These are phyloP conservation scores for Trichonephila inaurata DNA, from an alignment of 1,140 invertebrate species.

Conservation along the genomic window DNA sequence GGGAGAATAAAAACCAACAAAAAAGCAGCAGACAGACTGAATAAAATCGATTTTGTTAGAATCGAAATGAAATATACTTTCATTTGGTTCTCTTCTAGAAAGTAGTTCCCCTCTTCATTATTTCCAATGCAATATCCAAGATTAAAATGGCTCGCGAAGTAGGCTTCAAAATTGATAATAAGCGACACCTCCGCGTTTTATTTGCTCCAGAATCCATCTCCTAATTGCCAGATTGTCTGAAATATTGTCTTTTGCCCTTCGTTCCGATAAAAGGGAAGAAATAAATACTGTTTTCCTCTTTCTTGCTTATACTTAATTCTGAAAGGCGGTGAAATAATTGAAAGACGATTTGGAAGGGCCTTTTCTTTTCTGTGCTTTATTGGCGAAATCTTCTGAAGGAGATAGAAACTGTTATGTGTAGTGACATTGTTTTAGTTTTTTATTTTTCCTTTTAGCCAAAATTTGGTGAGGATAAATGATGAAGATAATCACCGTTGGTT, in stretches of 20 bases:
- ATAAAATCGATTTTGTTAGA: not conserved
- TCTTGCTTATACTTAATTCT: not conserved
- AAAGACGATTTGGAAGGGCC: not conserved
- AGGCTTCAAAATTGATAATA: not conserved
- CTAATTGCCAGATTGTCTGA: not conserved
- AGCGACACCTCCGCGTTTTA: not conserved
- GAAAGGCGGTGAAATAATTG: conserved; percentile 20
- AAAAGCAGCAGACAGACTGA: not conserved
- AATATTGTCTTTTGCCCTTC: not conserved
- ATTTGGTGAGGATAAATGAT: not conserved
- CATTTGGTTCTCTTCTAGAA: not conserved
- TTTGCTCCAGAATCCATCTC: not conserved
- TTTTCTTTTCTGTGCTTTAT: not conserved
- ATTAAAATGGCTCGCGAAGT: not conserved
- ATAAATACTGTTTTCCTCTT: conserved; percentile 5
- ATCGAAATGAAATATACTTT: not conserved
- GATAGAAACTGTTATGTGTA: not conserved
- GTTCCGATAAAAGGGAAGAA: not conserved
- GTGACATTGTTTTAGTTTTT: not conserved
- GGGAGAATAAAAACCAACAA: not conserved
- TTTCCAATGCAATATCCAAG: not conserved
- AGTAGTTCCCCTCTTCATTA: not conserved
- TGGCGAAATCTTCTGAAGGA: not conserved
- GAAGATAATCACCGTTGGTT: not conserved
- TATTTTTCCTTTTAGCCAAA: not conserved